A percentile compares a stretch with the other conserved stretches of the same genome.
phyloP scores from a whole-genome alignment of 1,140 invertebrate genomes.

The Caenorhabditis tropicalis region DNA sequence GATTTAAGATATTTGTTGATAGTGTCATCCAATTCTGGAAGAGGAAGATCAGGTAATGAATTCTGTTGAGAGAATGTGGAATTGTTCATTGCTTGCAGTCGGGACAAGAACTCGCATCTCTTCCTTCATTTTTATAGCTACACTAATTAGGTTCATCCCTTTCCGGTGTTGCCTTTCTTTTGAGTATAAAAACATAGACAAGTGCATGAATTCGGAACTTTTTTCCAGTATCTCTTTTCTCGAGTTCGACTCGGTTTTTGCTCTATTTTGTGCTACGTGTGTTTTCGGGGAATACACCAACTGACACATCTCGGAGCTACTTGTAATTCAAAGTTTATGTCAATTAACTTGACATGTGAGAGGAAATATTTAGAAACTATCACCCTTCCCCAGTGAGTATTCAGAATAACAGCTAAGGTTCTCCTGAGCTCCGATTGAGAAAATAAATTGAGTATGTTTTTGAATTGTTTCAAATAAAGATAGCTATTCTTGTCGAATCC shows the following conservation, averaged over 20 bases:
- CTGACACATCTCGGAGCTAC: background rate
- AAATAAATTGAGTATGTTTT: too few relatives aligned
- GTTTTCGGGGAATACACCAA: background rate
- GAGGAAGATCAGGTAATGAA: conserved; percentile 3
- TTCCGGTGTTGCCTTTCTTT: background rate
- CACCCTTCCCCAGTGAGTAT: background rate
- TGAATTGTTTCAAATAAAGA: too few relatives aligned
- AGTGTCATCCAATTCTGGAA: background rate
- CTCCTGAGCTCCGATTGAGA: too few relatives aligned
- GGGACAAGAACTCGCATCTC: background rate
- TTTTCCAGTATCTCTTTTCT: background rate
- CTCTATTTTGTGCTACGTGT: background rate
- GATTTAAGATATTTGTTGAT: conserved; percentile 26
- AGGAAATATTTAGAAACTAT: background rate
- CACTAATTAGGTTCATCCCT: background rate
- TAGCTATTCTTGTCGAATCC: too few relatives aligned
- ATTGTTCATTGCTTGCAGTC: too few relatives aligned
- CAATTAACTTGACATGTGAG: conserved; percentile 2
- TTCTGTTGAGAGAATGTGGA: conserved; percentile 24
- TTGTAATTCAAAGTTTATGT: conserved; percentile 26
- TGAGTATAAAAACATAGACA: background rate
- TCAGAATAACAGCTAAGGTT: background rate
- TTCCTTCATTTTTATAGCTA: background rate
- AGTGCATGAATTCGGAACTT: conserved; percentile 24
- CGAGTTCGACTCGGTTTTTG: background rate